Percentiles rank a stretch among this genome's conserved stretches.
phyloP scores from a whole-genome alignment of 1,140 invertebrate genomes.

The Anthonomus grandis region DNA sequence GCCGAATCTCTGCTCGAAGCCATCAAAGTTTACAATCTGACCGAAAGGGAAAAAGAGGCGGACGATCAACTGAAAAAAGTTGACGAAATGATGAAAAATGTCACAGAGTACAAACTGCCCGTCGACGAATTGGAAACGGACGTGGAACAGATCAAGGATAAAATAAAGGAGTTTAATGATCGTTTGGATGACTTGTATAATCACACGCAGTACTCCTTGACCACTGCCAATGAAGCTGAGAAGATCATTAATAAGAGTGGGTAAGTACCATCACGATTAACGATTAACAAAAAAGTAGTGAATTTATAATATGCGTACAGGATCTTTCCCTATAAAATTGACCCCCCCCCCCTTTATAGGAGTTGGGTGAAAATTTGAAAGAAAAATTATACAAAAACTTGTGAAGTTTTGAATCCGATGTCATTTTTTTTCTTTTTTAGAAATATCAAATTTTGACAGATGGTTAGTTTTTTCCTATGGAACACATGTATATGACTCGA shows the following conservation, averaged over 20 bases:
- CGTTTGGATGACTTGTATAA: conserved; percentile 72
- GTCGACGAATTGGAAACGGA: conserved; percentile 57
- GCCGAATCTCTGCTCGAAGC: conserved; percentile 66
- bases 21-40: conserved; percentile 61
- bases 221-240: conserved; percentile 61
- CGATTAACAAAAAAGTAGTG: too few species aligned
- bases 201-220: conserved; percentile 60
- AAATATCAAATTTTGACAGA: too few species aligned
- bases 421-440: too few species aligned
- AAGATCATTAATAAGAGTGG: conserved; percentile 59
- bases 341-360: too few species aligned
- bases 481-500: too few species aligned
- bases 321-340: too few species aligned
- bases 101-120: conserved; percentile 63
- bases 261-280: too few species aligned
- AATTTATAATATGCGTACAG: too few species aligned
- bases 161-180: conserved; percentile 59
- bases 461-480: too few species aligned
- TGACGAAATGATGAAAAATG: conserved; percentile 62
- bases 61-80: conserved; percentile 59
- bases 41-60: conserved; percentile 50
- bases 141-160: conserved; percentile 55
- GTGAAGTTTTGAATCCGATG: too few species aligned
- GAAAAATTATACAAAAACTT: not conserved
- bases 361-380: too few species aligned